phyloP scores from a whole-genome alignment of 2,888 invertebrate genomes.

The Cantharis rustica region DNA sequence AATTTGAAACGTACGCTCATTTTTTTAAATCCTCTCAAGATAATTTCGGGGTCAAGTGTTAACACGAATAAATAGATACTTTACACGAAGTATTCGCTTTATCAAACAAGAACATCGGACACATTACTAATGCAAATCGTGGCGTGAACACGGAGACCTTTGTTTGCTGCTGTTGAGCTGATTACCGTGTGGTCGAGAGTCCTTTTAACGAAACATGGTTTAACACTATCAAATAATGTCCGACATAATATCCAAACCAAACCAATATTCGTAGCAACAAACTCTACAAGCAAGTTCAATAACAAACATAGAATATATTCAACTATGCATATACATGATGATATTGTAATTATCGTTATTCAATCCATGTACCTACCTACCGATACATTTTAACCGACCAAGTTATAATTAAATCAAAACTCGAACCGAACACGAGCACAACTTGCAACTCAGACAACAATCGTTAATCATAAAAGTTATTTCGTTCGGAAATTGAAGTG shows the following conservation, averaged over 20 bases:
- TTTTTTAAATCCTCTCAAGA: neutral
- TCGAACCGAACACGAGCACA: neutral
- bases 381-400: neutral
- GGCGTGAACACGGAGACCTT: conserved; percentile 45
- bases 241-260: conserved; percentile 28
- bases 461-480: neutral
- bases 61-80: conserved; percentile 19
- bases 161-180: conserved; percentile 47
- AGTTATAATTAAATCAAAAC: neutral
- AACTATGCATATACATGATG: neutral
- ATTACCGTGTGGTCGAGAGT: conserved; percentile 41
- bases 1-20: neutral
- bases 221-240: conserved; percentile 39
- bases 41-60: neutral
- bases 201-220: conserved; percentile 40
- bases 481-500: neutral
- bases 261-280: conserved; percentile 8
- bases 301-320: neutral
- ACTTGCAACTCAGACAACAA: neutral
- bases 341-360: neutral
- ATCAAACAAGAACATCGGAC: conserved; percentile 50
- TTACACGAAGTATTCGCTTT: conserved; percentile 40
- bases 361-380: neutral
- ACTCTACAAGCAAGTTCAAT: neutral
- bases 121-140: conserved; percentile 52